Percentiles rank a stretch among this genome's conserved stretches.
phyloP scores from a whole-genome alignment of 2,113 vertebrate species.

The Neolamprologus kungweensis region DNA sequence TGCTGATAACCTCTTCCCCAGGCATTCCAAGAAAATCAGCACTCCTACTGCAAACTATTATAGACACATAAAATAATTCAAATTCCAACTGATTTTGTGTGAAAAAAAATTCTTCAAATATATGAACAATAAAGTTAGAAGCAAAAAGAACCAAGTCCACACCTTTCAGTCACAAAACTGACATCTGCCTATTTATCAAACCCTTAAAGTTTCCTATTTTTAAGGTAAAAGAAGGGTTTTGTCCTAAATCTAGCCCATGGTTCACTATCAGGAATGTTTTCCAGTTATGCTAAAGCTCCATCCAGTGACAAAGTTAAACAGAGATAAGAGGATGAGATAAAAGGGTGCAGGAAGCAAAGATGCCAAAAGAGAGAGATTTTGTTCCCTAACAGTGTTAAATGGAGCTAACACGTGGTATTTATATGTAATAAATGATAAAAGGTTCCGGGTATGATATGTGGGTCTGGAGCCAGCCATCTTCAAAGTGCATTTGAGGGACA shows the following conservation, averaged over 20 bases:
- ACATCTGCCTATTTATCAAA: neutral
- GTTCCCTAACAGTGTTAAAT: neutral
- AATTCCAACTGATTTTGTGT: neutral
- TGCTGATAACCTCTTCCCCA: neutral
- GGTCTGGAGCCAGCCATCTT: neutral
- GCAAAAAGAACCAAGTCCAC: neutral
- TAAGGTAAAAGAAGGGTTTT: neutral
- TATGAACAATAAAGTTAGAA: neutral
- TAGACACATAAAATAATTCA: neutral
- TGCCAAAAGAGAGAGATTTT: neutral
- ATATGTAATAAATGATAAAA: neutral
- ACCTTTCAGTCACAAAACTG: neutral
- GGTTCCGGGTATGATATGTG: neutral
- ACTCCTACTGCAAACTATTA: neutral
- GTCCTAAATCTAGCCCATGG: neutral
- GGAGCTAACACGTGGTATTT: neutral
- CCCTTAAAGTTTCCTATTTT: neutral
- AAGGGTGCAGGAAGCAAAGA: neutral
- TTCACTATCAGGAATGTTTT: neutral
- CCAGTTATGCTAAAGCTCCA: neutral
- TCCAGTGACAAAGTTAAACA: neutral
- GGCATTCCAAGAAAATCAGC: neutral
- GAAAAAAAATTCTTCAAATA: neutral
- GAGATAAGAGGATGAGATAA: rapidly evolving
- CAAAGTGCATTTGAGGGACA: neutral